phyloP scores from a whole-genome alignment of 2,888 invertebrate species.

The Celastrina argiolus region DNA sequence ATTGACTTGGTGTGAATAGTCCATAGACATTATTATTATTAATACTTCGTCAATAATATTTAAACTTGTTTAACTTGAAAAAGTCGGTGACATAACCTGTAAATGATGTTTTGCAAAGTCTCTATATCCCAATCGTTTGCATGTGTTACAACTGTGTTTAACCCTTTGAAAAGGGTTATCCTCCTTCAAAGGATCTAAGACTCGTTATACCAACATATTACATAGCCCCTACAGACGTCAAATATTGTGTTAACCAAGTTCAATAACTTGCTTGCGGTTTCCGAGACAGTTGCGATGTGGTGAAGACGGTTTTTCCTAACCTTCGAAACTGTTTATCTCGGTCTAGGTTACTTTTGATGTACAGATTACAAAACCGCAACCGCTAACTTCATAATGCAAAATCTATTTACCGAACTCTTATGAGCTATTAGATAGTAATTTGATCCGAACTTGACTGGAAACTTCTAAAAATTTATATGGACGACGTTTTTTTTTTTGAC shows the following conservation, averaged over 20 bases:
- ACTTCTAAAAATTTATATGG: too few relatives aligned
- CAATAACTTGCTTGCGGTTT: constrained; percentile 3
- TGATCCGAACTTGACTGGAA: not conserved
- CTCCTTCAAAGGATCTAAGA: not conserved
- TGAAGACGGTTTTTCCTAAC: not conserved
- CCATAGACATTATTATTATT: too few relatives aligned
- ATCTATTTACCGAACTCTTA: not conserved
- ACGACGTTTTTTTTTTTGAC: too few relatives aligned
- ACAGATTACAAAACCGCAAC: constrained; percentile 4
- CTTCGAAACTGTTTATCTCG: constrained; percentile 3
- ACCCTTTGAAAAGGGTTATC: not conserved
- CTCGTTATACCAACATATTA: not conserved
- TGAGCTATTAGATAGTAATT: not conserved
- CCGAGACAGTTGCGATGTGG: constrained; percentile 3
- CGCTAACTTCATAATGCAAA: not conserved
- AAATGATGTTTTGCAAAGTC: too few relatives aligned
- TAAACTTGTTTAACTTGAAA: too few relatives aligned
- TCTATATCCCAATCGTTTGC: not conserved
- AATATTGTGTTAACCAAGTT: not conserved
- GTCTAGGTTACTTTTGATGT: constrained; percentile 11
- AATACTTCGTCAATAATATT: too few relatives aligned
- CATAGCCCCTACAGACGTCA: not conserved
- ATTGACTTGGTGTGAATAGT: too few relatives aligned
- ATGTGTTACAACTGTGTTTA: not conserved
- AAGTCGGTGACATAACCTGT: too few relatives aligned